These are phyloP conservation scores for Isoperla grammatica DNA, from an alignment of 2,888 invertebrate species.

Conservation along the genomic window DNA sequence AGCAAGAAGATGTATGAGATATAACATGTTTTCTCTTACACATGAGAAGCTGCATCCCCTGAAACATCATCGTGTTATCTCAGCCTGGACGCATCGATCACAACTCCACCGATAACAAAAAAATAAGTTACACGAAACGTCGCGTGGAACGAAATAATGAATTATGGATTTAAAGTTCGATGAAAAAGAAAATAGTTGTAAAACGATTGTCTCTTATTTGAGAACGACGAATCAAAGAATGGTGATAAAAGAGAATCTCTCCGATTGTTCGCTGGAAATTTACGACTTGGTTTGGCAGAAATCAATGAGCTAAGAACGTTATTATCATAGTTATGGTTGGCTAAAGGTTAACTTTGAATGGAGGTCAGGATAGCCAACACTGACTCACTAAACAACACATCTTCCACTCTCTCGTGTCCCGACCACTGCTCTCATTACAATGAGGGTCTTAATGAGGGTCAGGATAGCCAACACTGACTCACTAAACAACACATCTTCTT, in stretches of 20 bases:
- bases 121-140: constrained; percentile 11
- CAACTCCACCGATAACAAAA: constrained; percentile 14
- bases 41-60: not conserved
- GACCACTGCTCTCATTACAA: too few relatives aligned
- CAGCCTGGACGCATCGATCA: not conserved
- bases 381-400: too few relatives aligned
- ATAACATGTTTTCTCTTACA: not conserved
- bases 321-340: too few relatives aligned
- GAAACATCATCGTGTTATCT: not conserved
- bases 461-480: too few relatives aligned
- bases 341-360: too few relatives aligned
- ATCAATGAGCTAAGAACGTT: too few relatives aligned
- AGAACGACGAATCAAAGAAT: not conserved
- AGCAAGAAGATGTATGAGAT: too few relatives aligned
- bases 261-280: constrained; percentile 7
- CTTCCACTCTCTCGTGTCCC: too few relatives aligned
- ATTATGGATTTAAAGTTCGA: constrained; percentile 19
- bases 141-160: constrained; percentile 8
- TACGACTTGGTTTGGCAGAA: too few relatives aligned
- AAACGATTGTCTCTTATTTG: constrained; percentile 19
- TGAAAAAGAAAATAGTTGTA: constrained; percentile 19
- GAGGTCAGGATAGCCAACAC: too few relatives aligned
- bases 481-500: too few relatives aligned
- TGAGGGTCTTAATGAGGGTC: too few relatives aligned
- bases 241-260: not conserved